Evolutionary conservation across 2,797 vertebrate genomes (phyloP), one percentile per base, ranked within the genome.

Genomic region (Bovichtus diacanthus): DNA sequence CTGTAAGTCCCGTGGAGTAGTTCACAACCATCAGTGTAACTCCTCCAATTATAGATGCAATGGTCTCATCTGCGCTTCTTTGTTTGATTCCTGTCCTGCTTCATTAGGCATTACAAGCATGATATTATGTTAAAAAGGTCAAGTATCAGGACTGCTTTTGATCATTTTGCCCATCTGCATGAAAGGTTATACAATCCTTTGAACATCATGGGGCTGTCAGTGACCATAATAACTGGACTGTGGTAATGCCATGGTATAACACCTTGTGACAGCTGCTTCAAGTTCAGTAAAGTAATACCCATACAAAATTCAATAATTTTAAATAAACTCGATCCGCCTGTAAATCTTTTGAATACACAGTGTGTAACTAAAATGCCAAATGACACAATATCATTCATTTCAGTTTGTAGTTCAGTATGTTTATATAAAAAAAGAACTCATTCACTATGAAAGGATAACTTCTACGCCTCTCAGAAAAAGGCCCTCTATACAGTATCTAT

Each of bases 61-160:
- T 47, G 16, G 54, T 78, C 74, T 75, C n/a, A 46, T 81, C 51
- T 41, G 36, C 0, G 0, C 34, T 55, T 15, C 51, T 80, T 71
- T 81, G 70, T 82, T 74, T 84, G 65, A 85, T 64, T 76, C 74
- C 43, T 66, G 86, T 79, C 76, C 60, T 39, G 38, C 66, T 63
- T 59, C 65, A 82, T 89, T 82, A 82, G 55, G 60, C 51, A 55
- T 39, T 66, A 76, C 80, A 62, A 34, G 54, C 59, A 36, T 65
- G 54, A 63, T 67, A 71, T 81, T 73, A 65, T 77, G 58, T 76
- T 81, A 80, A 76, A 87, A 89, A 89, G 83, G 83, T 85, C 87
- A 85, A 74, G 75, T 78, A 77, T 88, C 73, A 70, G 66, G 74
- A 78, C 50, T 63, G 59, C 70, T 82, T 87, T 68, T 85, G 74